These are phyloP conservation scores for Corynorhinus townsendii DNA, from an alignment of 2,113 vertebrate genomes.

Conservation along the genomic window DNA sequence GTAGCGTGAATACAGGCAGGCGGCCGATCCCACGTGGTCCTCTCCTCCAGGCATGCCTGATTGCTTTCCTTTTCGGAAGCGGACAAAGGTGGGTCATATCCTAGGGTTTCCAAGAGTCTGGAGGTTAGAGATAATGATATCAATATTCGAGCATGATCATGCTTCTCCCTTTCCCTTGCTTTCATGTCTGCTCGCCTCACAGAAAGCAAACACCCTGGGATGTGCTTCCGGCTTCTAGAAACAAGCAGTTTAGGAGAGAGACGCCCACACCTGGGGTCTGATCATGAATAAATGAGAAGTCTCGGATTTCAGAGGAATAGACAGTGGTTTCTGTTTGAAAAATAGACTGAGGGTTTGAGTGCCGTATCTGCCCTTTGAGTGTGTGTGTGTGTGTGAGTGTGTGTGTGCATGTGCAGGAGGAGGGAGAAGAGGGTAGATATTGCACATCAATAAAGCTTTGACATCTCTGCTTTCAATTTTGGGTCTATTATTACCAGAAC, in stretches of 20 bases:
- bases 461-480: fast-evolving
- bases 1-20: not conserved
- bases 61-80: not conserved
- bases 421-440: not conserved
- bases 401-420: fast-evolving
- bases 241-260: not conserved
- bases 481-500: not conserved
- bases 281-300: constrained; percentile 47
- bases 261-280: not conserved
- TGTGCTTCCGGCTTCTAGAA: not conserved
- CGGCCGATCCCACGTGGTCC: not conserved
- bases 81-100: not conserved
- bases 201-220: not conserved
- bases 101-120: not conserved
- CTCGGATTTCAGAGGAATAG: not conserved
- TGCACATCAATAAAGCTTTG: too few relatives aligned
- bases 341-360: not conserved
- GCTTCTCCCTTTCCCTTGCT: not conserved
- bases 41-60: not conserved
- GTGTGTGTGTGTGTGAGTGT: fast-evolving
- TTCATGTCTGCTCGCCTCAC: not conserved
- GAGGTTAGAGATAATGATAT: not conserved
- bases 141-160: not conserved
- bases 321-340: not conserved
- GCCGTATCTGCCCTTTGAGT: not conserved